Evolutionary conservation across 2,888 invertebrate species (phyloP).

Genomic region (Coelogynopora nodosa): DNA sequence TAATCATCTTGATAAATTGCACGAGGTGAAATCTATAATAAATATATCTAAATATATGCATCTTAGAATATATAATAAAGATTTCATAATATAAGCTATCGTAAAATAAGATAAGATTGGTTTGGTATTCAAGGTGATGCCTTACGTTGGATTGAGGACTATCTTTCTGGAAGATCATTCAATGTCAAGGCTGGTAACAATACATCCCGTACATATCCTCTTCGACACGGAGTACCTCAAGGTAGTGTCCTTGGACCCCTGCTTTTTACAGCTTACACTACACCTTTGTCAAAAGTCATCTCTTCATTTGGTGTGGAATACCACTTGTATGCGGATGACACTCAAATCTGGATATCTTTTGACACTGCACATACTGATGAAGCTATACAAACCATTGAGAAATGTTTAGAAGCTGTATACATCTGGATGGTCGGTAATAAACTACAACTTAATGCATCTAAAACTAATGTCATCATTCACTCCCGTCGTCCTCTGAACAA

Average conservation of each 20-base stretch:
- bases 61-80: too few relatives aligned
- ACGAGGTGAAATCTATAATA: too few relatives aligned
- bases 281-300: conserved; percentile 31
- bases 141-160: conserved; percentile 24
- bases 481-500: too few relatives aligned
- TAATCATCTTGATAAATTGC: too few relatives aligned
- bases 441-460: background rate
- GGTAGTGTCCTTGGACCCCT: conserved; percentile 28
- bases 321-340: conserved; percentile 31
- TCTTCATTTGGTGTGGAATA: conserved; percentile 31
- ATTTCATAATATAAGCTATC: too few relatives aligned
- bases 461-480: background rate
- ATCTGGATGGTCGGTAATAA: background rate
- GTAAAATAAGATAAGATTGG: too few relatives aligned
- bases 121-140: conserved; percentile 28
- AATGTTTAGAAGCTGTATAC: conserved; percentile 29
- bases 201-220: conserved; percentile 29
- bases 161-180: conserved; percentile 28
- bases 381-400: conserved; percentile 31
- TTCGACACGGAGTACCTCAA: conserved; percentile 31
- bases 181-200: conserved; percentile 29
- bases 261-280: conserved; percentile 31
- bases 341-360: conserved; percentile 27
- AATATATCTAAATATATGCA: too few relatives aligned
- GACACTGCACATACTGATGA: conserved; percentile 31